Evolutionary conservation across 2,888 invertebrate genomes (phyloP), one percentile per base, ranked within the genome.

Genomic region (Anodontia alba): DNA sequence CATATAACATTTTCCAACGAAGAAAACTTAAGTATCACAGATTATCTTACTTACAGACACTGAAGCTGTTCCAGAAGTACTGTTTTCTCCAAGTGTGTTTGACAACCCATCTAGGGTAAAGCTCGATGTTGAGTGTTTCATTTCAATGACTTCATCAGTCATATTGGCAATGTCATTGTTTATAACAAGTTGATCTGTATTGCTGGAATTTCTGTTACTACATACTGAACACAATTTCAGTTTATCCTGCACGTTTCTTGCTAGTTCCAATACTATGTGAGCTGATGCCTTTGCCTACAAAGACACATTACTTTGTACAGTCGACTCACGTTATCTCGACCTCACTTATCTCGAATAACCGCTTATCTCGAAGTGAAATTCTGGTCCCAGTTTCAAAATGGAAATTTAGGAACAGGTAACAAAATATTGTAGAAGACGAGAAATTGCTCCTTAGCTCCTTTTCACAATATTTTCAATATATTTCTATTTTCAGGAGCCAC

Each of bases 21-120:
- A n/a, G n/a, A n/a, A n/a, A n/a, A n/a, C n/a, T n/a, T n/a, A n/a
- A n/a, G n/a, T n/a, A n/a, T n/a, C n/a, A n/a, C n/a, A n/a, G n/a
- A n/a, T n/a, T n/a, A n/a, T n/a, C n/a, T n/a, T 8, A 12, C 82
- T 38, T 77, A 83, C 80, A n/a, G 83, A 83, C 12, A 77, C 75
- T 10, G 83, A 77, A 15, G 68, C 73, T 20, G 46, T 69, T 15
- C 17, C 46, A n/a, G 42, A 23, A 0, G 33, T 38, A 23, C 73
- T 73, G n/a, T 76, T 51, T 43, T 68, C 67, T n/a, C 62, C 69
- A n/a, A 79, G 20, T 0, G 73, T 46, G 23, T 66, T 57, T 10
- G 23, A 17, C 33, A 84, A 67, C 1, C 78, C 84, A 31, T 80
- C 76, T n/a, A 84, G 43, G 8, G 51, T 29, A 46, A 84, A 84